Conservation (phyloP, 2,888 invertebrate species). For the Acanthopleura granulata region DNA sequence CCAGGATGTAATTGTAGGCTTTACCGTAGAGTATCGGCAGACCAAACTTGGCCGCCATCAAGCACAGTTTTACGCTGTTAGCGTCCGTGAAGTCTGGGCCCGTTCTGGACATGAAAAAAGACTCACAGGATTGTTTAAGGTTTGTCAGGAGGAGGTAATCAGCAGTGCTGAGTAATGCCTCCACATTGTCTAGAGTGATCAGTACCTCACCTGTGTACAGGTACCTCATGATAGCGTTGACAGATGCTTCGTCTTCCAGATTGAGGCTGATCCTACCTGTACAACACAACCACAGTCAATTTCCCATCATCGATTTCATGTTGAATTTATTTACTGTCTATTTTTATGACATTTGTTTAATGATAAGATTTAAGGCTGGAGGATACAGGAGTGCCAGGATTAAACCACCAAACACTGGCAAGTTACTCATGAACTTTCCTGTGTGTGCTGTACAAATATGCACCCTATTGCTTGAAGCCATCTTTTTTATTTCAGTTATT, state of each 20-base stretch:
- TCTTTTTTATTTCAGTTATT: too few relatives aligned
- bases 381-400: too few relatives aligned
- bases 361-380: too few relatives aligned
- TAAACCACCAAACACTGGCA: too few relatives aligned
- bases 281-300: slow-evolving; percentile 22
- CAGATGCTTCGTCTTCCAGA: slow-evolving; percentile 40
- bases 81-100: slow-evolving; percentile 36
- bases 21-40: slow-evolving; percentile 41
- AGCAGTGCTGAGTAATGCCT: slow-evolving; percentile 48
- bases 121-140: slow-evolving; percentile 43
- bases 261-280: slow-evolving; percentile 42
- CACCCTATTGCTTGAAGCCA: too few relatives aligned
- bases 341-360: too few relatives aligned
- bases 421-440: too few relatives aligned
- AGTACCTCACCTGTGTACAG: slow-evolving; percentile 45
- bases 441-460: too few relatives aligned
- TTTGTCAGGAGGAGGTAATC: slow-evolving; percentile 54
- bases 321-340: too few relatives aligned
- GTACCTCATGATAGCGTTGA: slow-evolving; percentile 45
- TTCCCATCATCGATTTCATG: too few relatives aligned
- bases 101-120: slow-evolving; percentile 33
- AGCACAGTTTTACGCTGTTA: slow-evolving; percentile 49
- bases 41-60: slow-evolving; percentile 49
- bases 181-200: slow-evolving; percentile 37
- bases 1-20: slow-evolving; percentile 44